Conservation (phyloP, 1,140 invertebrate genomes). For the Hirudo medicinalis region DNA sequence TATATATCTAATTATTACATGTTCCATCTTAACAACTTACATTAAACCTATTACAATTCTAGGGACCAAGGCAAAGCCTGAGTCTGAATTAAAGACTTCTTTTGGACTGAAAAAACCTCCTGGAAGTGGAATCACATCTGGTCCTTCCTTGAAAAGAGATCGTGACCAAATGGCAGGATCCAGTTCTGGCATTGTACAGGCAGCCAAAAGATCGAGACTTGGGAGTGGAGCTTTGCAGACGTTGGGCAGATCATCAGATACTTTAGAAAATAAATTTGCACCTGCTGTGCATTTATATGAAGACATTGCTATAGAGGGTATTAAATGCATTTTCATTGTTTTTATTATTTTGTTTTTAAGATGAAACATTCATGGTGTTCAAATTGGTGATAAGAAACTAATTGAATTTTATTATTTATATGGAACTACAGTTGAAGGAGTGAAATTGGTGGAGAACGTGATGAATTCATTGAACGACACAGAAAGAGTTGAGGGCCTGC, state of each 20-base stretch:
- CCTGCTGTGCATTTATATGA: slow-evolving; percentile 11
- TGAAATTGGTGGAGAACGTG: slow-evolving; percentile 37
- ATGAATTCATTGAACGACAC: slow-evolving; percentile 43
- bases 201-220: not conserved
- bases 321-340: slow-evolving; percentile 11
- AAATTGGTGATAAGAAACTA: not conserved
- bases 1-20: too few relatives aligned
- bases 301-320: not conserved
- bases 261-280: not conserved
- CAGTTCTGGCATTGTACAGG: not conserved
- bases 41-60: not conserved
- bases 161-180: not conserved
- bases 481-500: slow-evolving; percentile 42
- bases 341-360: slow-evolving; percentile 13
- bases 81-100: not conserved
- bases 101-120: slow-evolving; percentile 2
- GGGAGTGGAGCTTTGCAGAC: not conserved
- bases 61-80: slow-evolving; percentile 1
- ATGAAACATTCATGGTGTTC: not conserved
- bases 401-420: slow-evolving; percentile 9
- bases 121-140: not conserved
- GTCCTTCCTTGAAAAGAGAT: slow-evolving; percentile 9
- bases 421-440: slow-evolving; percentile 34
- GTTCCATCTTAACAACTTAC: too few relatives aligned
- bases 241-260: not conserved